Evolutionary conservation across 2,113 vertebrate species (phyloP).

Genomic region (Columbina picui): DNA sequence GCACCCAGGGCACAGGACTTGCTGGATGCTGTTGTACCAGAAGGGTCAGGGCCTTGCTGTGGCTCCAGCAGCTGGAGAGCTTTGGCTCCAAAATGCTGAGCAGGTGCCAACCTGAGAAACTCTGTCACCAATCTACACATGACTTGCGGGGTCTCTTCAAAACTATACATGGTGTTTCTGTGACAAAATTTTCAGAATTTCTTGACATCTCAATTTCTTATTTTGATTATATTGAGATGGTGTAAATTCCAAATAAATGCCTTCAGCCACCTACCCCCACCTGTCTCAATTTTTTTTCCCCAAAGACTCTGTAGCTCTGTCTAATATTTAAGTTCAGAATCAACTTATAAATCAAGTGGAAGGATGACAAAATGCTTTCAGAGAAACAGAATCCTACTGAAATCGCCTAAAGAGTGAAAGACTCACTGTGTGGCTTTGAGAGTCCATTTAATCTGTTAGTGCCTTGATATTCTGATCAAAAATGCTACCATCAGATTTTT

Average conservation of each 20-base stretch:
- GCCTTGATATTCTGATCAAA: neutral
- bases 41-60: neutral
- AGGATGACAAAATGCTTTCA: neutral
- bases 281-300: neutral
- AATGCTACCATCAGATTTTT: neutral
- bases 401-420: neutral
- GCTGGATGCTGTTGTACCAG: accelerated
- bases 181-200: neutral
- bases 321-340: neutral
- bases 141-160: neutral
- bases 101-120: neutral
- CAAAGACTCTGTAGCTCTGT: neutral
- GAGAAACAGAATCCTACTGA: neutral
- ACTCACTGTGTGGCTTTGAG: neutral
- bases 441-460: neutral
- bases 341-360: neutral
- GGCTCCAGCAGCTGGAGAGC: neutral
- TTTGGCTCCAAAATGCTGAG: neutral
- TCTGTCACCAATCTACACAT: neutral
- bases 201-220: neutral
- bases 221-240: neutral
- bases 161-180: neutral
- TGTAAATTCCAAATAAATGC: neutral
- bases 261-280: neutral
- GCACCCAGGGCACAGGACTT: accelerated